These are phyloP conservation scores for Characodon lateralis DNA, from an alignment of 2,797 vertebrate species.

Conservation along the genomic window DNA sequence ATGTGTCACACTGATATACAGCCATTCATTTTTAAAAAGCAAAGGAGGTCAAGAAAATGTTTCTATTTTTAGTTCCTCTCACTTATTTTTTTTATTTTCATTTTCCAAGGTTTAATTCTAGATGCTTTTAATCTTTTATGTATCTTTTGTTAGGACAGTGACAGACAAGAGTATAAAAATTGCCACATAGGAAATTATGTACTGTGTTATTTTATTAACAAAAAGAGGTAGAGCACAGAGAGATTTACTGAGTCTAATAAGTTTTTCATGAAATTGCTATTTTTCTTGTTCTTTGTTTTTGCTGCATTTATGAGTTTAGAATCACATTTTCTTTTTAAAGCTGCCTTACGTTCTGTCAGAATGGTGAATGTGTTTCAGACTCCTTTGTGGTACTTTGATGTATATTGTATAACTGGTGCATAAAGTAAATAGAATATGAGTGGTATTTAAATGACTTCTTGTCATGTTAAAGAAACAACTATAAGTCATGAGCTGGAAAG, in stretches of 20 bases:
- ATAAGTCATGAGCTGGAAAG: too few species aligned
- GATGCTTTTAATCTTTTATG: neutral
- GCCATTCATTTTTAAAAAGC: neutral
- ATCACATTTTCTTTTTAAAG: neutral
- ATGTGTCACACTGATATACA: conserved; percentile 4
- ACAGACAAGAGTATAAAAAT: too few species aligned
- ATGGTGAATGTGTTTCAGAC: neutral
- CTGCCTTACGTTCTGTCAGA: neutral
- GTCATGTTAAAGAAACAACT: neutral
- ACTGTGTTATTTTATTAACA: neutral
- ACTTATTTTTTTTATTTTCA: neutral
- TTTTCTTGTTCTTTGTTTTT: neutral
- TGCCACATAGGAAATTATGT: neutral
- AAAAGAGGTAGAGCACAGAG: neutral
- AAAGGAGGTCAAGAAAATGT: conserved; percentile 10
- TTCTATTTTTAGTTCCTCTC: neutral
- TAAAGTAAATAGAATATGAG: neutral
- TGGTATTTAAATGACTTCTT: neutral
- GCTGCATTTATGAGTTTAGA: neutral
- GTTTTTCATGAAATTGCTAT: neutral
- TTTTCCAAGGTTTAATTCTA: neutral
- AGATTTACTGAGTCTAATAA: neutral
- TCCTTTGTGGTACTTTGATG: neutral
- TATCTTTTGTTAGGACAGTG: too few species aligned
- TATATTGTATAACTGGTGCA: neutral